Evolutionary conservation across 2,888 invertebrate genomes (phyloP), one percentile per base, ranked within the genome.

Genomic region (Esperia sulphurella): DNA sequence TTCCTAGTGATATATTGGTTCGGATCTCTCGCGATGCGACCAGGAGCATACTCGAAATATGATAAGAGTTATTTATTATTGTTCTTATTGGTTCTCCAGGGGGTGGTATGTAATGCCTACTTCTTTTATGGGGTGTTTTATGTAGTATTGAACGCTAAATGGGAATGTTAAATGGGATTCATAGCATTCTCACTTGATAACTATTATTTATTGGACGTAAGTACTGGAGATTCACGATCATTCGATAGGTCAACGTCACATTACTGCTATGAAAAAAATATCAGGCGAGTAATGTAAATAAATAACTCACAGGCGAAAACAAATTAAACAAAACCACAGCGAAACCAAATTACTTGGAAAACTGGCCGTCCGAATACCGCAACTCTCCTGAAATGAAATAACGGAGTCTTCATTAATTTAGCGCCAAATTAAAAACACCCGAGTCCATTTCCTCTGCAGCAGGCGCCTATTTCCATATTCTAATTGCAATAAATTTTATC

Each of bases 1-100:
- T 94, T 93, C 92, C 90, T 91, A 86, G 93, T 94, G 94, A 95
- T 93, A 94, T 94, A 95, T 94, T 92, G 92, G 86, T 87, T 85
- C 65, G 89, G 90, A 90, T 90, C 90, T 87, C 77, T 82, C 86
- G 89, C 89, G 89, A 85, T 85, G 88, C 87, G 85, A 86, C 88
- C 89, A 85, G 89, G 83, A 87, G 88, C 87, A 89, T 87, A 88
- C 89, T 89, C 89, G 87, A 89, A 89, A 89, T 89, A 89, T 89
- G 88, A 89, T 89, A 89, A 88, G 87, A 88, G 85, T 85, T 85
- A 89, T 89, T 89, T 89, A 89, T 89, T 89, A 88, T 89, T 88
- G 87, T 88, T 89, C 88, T 88, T 89, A 89, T 89, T 88, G 89
- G 85, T 88, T 88, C 85, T 85, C 83, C 81, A 76, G 75, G 79